These are phyloP conservation scores for Ctenodactylus gundi DNA, from an alignment of 2,113 vertebrate genomes.

Conservation along the genomic window DNA sequence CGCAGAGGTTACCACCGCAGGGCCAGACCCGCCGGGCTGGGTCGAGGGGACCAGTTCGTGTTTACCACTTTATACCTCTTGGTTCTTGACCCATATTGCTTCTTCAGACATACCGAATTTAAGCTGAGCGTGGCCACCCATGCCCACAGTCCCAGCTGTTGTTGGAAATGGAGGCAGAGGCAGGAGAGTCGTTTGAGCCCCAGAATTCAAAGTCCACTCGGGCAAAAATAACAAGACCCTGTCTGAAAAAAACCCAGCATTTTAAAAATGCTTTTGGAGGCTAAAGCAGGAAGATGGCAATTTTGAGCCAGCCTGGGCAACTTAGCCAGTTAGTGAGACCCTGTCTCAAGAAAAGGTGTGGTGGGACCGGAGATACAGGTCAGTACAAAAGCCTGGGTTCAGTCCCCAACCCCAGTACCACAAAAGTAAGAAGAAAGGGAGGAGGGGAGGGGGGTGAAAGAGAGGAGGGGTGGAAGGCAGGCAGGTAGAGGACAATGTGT, in stretches of 20 bases:
- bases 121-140: not conserved
- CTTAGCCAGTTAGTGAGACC: not conserved
- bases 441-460: too few relatives aligned
- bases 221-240: not conserved
- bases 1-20: too few relatives aligned
- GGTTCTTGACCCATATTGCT: constrained; percentile 10
- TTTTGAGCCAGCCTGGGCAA: not conserved
- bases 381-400: not conserved
- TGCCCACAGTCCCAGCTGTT: not conserved
- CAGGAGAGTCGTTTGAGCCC: not conserved
- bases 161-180: not conserved
- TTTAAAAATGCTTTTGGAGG: not conserved
- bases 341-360: not conserved
- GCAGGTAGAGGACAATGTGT: not conserved
- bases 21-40: too few relatives aligned
- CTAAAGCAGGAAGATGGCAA: not conserved
- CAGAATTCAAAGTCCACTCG: not conserved
- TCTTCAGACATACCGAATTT: not conserved
- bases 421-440: not conserved
- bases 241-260: too few relatives aligned
- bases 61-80: constrained; percentile 3
- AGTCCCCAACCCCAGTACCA: not conserved
- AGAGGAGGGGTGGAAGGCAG: not conserved
- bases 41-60: not conserved
- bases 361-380: not conserved